Evolutionary conservation across 2,113 vertebrate species (phyloP).

Genomic region (Gopherus flavomarginatus): DNA sequence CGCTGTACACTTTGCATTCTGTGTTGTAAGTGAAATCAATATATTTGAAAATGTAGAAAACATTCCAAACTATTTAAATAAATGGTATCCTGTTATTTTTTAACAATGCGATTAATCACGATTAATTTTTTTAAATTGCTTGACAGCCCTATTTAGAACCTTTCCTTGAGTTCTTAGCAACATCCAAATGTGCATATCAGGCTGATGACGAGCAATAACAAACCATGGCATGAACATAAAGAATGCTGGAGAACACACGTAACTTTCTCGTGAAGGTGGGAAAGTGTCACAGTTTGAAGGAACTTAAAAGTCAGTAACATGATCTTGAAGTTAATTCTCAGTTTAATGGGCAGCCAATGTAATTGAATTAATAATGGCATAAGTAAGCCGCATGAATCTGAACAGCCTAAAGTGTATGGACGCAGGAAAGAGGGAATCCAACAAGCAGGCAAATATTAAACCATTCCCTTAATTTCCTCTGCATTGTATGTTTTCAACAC

Average conservation of each 20-base stretch:
- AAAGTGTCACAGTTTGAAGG: neutral
- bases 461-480: slow-evolving; percentile 48
- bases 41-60: no score
- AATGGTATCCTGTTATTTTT: no score
- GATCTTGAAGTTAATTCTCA: neutral
- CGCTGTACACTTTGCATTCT: no score
- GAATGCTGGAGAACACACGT: neutral
- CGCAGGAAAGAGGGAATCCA: slow-evolving; percentile 30
- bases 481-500: slow-evolving; percentile 37
- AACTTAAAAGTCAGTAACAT: neutral
- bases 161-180: neutral
- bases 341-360: neutral
- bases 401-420: neutral
- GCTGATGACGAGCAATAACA: neutral
- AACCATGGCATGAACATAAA: neutral
- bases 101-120: no score
- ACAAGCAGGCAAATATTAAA: slow-evolving; percentile 15
- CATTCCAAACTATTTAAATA: no score
- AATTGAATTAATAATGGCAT: neutral
- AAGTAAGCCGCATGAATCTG: neutral
- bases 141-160: neutral
- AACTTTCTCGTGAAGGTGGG: neutral
- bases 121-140: no score
- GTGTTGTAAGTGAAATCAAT: no score
- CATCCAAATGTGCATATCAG: neutral